Evolutionary conservation across 2,888 invertebrate genomes (phyloP).

Genomic region (Tanypteryx hageni): DNA sequence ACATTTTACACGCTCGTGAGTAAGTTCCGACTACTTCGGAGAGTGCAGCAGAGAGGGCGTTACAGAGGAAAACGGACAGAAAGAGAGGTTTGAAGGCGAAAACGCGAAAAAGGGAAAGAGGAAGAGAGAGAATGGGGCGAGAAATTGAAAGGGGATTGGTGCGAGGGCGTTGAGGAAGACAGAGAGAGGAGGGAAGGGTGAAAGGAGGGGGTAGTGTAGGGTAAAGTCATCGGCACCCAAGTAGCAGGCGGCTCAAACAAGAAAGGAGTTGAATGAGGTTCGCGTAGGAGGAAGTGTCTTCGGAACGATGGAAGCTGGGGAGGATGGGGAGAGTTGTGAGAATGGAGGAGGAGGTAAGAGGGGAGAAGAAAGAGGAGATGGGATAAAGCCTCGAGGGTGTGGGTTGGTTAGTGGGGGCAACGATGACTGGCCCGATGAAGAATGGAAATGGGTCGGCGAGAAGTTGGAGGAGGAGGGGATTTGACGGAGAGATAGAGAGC

Average conservation of each 20-base stretch:
- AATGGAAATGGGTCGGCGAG: not conserved
- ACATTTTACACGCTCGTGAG: no score
- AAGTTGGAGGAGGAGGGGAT: not conserved
- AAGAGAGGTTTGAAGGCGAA: not conserved
- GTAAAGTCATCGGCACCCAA: constrained; percentile 7
- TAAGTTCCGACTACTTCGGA: not conserved
- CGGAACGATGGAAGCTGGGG: no score
- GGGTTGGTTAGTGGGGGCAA: not conserved
- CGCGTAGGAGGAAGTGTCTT: not conserved
- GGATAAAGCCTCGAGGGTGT: not conserved
- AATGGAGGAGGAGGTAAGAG: no score
- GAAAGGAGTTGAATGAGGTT: not conserved
- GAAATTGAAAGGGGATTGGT: constrained; percentile 5
- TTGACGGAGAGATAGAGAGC: not conserved
- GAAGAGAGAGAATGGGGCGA: not conserved
- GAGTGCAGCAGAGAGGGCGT: not conserved
- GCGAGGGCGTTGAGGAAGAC: not conserved
- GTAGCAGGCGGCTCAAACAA: not conserved
- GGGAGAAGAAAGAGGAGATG: not conserved
- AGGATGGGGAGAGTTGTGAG: no score
- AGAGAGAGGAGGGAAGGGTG: not conserved
- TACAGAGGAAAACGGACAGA: not conserved
- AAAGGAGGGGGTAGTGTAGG: no score
- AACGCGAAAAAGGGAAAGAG: not conserved
- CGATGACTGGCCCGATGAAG: not conserved